Evolutionary conservation across 2,888 invertebrate genomes (phyloP), one percentile per base, ranked within the genome.

Genomic region (Cephus pulcher): DNA sequence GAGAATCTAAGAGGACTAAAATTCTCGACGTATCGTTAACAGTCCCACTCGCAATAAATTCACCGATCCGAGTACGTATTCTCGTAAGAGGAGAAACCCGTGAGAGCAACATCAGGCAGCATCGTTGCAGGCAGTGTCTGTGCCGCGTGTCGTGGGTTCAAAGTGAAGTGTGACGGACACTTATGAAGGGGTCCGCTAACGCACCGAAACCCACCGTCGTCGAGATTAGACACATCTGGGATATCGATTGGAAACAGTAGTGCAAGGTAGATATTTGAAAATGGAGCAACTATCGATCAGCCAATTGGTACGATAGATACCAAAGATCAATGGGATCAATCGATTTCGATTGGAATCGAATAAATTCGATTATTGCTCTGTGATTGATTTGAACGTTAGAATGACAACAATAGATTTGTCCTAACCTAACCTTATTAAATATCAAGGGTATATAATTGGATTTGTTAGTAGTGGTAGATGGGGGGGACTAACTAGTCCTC

Each of bases 181-280:
- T 89, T 90, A 90, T 90, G 90, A 90, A 88, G 89, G 88, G 87
- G 83, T 84, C 85, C 85, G 86, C 84, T 84, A 84, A 85, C 82
- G 82, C 85, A 85, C 86, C 87, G 81, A 87, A 85, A 85, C 84
- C 85, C 82, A 86, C 85, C 85, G 84, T 86, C 84, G 84, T 88
- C 81, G 85, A 87, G 83, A 86, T 88, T 83, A 87, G 87, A 84
- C 86, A 87, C 81, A 89, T 90, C 86, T 88, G 88, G 89, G 89
- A 90, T 87, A 90, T 88, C 82, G 89, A 89, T 88, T 89, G 90
- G 88, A 88, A 89, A 82, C 90, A 89, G 85, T 88, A 89, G 83
- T 83, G 83, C 83, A 84, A 89, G 90, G 90, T 90, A 87, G 56
- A 75, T 56, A 56, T 23, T 9, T 2, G 9, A 15, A 56, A 56